Evolutionary conservation across 2,113 vertebrate species (phyloP).

Genomic region (Microtus richardsoni): DNA sequence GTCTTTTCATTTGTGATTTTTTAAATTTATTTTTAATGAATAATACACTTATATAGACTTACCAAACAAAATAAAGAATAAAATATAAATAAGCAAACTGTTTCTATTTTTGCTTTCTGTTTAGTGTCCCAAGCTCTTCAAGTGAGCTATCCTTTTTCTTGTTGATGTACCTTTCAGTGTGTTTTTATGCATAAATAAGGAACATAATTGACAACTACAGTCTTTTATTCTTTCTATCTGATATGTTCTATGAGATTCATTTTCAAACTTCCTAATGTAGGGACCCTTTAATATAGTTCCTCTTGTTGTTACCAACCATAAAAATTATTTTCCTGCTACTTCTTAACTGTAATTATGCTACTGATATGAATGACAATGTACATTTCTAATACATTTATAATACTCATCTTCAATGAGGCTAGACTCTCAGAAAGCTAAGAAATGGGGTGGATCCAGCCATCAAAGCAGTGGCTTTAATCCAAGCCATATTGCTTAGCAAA

Average conservation of each 20-base stretch:
- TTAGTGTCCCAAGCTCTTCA: neutral
- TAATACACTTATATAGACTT: neutral
- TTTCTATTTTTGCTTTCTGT: neutral
- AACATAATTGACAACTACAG: neutral
- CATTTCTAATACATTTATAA: too few species aligned
- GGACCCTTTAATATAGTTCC: neutral
- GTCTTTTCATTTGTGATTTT: neutral
- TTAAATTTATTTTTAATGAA: slow-evolving; percentile 17
- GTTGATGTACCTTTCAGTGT: neutral
- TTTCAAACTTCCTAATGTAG: neutral
- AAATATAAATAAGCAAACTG: neutral
- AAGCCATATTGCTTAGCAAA: too few species aligned
- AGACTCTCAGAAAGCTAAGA: too few species aligned
- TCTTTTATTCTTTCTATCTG: neutral
- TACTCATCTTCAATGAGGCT: too few species aligned
- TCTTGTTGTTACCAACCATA: neutral
- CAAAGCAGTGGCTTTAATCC: too few species aligned
- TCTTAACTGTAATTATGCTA: neutral
- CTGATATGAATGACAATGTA: neutral
- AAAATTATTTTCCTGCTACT: neutral
- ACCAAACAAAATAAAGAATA: slow-evolving; percentile 4
- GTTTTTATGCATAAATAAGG: neutral
- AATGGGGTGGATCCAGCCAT: too few species aligned
- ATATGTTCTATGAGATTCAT: neutral
- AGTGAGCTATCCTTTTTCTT: neutral